Evolutionary conservation across 2,797 vertebrate genomes (phyloP).

Genomic region (Sebastes nivosus): DNA sequence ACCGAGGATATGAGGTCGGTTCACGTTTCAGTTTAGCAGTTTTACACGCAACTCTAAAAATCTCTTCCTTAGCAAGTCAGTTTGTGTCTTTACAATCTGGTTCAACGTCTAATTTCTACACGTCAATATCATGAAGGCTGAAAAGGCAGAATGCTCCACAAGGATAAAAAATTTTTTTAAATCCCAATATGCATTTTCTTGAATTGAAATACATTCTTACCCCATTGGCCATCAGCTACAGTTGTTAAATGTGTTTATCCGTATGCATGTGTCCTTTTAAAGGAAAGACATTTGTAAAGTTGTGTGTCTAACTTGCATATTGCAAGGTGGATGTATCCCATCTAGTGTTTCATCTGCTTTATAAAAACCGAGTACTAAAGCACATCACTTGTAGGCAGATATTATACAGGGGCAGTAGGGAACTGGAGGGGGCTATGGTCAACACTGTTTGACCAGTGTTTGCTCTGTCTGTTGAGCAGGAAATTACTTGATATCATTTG

Average conservation of each 20-base stretch:
- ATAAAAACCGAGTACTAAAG: background rate
- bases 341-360: background rate
- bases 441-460: constrained; percentile 9
- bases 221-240: background rate
- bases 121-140: background rate
- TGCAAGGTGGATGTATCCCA: background rate
- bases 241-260: background rate
- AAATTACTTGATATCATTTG: constrained; percentile 33
- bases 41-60: background rate
- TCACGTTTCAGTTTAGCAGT: background rate
- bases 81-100: background rate
- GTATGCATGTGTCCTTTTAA: background rate
- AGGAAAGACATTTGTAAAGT: background rate
- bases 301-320: background rate
- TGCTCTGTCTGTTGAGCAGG: constrained; percentile 28
- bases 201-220: background rate
- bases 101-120: background rate
- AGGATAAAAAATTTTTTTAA: background rate
- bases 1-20: constrained; percentile 94
- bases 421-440: background rate
- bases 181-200: background rate
- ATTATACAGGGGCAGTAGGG: background rate
- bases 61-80: background rate
- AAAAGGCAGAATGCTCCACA: background rate
- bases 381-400: background rate